Evolutionary conservation across 64 coral and sea anemone species (phyloP).

Genomic region (Trachythela sp.): DNA sequence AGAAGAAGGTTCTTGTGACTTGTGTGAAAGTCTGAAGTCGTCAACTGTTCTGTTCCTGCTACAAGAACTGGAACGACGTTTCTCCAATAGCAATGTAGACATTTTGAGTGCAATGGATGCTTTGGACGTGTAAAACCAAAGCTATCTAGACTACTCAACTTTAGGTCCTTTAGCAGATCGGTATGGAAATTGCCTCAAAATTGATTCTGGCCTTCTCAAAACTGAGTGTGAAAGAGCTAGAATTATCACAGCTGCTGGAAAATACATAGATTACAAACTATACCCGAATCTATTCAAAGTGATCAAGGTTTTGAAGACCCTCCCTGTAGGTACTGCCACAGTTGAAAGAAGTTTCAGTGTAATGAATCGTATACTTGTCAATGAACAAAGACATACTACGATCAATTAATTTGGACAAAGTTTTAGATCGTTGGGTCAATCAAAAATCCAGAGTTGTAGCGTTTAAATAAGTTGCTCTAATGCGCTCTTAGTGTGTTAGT

Average conservation of each 20-base stretch:
- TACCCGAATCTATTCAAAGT: conserved; percentile 1
- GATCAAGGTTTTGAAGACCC: neutral
- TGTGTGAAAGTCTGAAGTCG: conserved; percentile 2
- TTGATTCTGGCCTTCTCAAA: neutral
- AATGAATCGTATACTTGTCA: neutral
- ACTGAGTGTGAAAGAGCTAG: conserved; percentile 26
- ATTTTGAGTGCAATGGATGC: conserved; percentile 6
- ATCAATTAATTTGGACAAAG: conserved; percentile 11
- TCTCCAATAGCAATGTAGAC: neutral
- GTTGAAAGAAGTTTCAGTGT: conserved; percentile 6
- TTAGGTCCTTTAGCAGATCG: neutral
- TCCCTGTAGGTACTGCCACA: neutral
- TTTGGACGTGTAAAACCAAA: neutral
- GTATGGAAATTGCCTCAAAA: conserved; percentile 4
- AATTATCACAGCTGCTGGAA: conserved; percentile 2
- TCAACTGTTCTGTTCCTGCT: neutral
- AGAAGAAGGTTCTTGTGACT: neutral
- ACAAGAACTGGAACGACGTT: conserved; percentile 7
- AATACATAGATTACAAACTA: neutral
- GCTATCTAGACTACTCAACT: neutral
- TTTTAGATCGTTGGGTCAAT: neutral
- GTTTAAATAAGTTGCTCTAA: no score
- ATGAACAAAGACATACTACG: conserved; percentile 13
- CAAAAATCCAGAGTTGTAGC: neutral
- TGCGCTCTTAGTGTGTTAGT: no score